These are phyloP conservation scores for Heliornis fulica DNA, from an alignment of 2,113 vertebrate genomes.

Conservation along the genomic window DNA sequence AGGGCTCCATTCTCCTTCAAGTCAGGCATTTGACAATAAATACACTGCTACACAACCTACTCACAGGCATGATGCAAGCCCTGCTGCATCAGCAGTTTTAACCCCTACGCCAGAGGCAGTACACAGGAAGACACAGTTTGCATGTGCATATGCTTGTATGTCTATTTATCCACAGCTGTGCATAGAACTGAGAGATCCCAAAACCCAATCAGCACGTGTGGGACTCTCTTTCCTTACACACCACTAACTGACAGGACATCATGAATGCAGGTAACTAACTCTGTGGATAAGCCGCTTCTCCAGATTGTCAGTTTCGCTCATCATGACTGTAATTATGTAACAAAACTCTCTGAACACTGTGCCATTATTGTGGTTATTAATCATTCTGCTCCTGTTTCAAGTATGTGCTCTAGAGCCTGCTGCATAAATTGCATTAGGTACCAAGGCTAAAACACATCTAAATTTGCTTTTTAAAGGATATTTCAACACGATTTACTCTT, in stretches of 20 bases:
- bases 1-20: neutral
- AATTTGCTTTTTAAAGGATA: conserved; percentile 17
- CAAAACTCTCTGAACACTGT: conserved; percentile 48
- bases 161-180: neutral
- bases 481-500: conserved; percentile 54
- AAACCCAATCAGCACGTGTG: neutral
- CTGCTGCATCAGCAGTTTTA: neutral
- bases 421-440: conserved; percentile 40
- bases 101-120: neutral
- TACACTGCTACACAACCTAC: accelerated
- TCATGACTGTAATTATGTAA: conserved; percentile 44
- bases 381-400: conserved; percentile 57
- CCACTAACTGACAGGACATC: conserved; percentile 5
- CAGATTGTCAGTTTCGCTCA: conserved; percentile 25
- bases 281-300: neutral
- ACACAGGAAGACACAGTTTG: neutral
- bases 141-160: accelerated
- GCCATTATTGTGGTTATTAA: conserved; percentile 52
- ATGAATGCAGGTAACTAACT: neutral
- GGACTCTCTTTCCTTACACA: neutral
- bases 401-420: conserved; percentile 33
- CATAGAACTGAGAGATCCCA: neutral
- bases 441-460: conserved; percentile 21
- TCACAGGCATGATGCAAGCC: neutral
- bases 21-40: neutral